Evolutionary conservation across 2,113 vertebrate genomes (phyloP).

Genomic region (Callaeas wilsoni): DNA sequence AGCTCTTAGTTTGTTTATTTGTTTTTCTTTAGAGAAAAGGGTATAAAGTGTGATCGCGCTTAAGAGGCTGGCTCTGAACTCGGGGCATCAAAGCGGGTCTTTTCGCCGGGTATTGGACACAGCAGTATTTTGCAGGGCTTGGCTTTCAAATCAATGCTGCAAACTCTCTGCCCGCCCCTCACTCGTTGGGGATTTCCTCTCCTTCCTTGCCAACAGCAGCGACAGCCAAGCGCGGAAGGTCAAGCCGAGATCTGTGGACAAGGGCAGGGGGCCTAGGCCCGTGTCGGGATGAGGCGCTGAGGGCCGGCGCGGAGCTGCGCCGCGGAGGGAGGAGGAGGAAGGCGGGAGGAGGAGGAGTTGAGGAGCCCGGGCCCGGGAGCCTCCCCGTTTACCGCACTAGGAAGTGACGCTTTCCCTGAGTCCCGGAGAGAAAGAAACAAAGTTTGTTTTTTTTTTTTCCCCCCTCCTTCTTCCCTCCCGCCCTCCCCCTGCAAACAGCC

Average conservation of each 20-base stretch:
- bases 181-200: not conserved
- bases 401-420: slow-evolving; percentile 78
- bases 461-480: not conserved
- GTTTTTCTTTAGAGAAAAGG: not conserved
- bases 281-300: not conserved
- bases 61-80: not conserved
- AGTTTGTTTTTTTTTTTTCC: not conserved
- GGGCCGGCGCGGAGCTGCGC: not conserved
- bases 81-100: not conserved
- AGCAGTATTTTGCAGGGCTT: not conserved
- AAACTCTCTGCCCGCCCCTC: not conserved
- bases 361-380: slow-evolving; percentile 37
- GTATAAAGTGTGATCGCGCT: not conserved
- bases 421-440: slow-evolving; percentile 70
- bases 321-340: not conserved
- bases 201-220: not conserved
- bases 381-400: slow-evolving; percentile 62
- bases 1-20: not conserved
- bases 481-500: not conserved
- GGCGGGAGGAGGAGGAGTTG: slow-evolving; percentile 44
- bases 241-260: not conserved
- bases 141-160: not conserved
- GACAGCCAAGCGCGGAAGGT: not conserved
- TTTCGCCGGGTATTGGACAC: not conserved
- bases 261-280: not conserved